These are phyloP conservation scores for Aspidapion aeneum DNA, from an alignment of 2,888 invertebrate genomes.

Conservation along the genomic window DNA sequence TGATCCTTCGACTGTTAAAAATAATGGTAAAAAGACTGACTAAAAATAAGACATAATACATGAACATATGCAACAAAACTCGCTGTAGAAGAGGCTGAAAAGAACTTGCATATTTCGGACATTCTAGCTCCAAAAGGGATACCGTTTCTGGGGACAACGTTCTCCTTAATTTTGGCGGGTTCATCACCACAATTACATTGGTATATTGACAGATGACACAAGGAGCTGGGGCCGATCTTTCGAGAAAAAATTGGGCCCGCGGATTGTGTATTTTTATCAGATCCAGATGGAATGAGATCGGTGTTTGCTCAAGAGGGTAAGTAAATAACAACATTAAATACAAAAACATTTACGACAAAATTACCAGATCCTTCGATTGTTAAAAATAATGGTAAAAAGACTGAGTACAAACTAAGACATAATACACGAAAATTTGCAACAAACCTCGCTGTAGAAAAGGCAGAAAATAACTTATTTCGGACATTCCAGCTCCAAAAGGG, in stretches of 20 bases:
- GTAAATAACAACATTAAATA: no score
- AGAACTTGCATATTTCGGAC: conserved; percentile 18
- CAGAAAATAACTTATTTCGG: conserved; percentile 5
- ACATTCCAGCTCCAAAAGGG: conserved; percentile 48
- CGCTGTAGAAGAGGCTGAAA: neutral
- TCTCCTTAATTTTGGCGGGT: conserved; percentile 53
- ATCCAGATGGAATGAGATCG: conserved; percentile 69
- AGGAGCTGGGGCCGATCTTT: conserved; percentile 75
- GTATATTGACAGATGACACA: conserved; percentile 71
- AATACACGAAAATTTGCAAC: neutral
- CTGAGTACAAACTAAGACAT: no score
- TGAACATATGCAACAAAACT: neutral
- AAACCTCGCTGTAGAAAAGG: neutral
- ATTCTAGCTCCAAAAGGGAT: conserved; percentile 49
- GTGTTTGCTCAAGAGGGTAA: conserved; percentile 75
- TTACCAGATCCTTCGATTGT: no score
- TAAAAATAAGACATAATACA: no score
- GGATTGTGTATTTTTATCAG: conserved; percentile 74
- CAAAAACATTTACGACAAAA: no score
- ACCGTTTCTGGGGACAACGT: conserved; percentile 50
- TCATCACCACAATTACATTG: conserved; percentile 64
- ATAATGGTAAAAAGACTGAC: no score
- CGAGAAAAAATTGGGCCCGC: conserved; percentile 70
- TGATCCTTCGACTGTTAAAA: no score
- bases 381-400: no score